These are phyloP conservation scores for Lasaia peninsularis DNA, from an alignment of 1,140 invertebrate genomes.

Conservation along the genomic window DNA sequence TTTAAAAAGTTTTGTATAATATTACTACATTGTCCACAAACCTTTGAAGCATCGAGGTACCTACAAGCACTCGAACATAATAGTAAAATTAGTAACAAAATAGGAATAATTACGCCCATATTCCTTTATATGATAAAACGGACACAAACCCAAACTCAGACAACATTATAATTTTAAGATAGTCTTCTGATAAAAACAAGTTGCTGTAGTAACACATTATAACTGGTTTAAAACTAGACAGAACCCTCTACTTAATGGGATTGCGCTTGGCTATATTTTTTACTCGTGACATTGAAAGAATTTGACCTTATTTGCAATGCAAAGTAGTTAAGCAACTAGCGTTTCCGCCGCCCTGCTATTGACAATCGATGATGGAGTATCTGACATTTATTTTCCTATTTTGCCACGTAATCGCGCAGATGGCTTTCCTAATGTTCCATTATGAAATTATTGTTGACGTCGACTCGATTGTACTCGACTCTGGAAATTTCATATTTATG, in stretches of 20 bases:
- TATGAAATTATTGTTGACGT: not conserved
- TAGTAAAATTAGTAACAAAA: too few species aligned
- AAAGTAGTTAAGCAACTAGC: constrained; percentile 31
- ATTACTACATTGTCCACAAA: too few species aligned
- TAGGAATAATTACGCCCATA: too few species aligned
- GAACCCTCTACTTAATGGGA: not conserved
- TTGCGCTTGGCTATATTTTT: constrained; percentile 28
- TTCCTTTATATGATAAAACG: too few species aligned
- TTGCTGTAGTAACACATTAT: too few species aligned
- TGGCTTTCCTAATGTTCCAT: constrained; percentile 20
- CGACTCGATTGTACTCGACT: not conserved
- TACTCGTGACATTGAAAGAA: constrained; percentile 51
- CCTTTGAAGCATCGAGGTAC: too few species aligned
- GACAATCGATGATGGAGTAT: constrained; percentile 55
- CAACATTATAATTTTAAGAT: too few species aligned
- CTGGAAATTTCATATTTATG: not conserved
- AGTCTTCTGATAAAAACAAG: too few species aligned
- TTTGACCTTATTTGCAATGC: constrained; percentile 50
- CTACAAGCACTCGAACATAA: too few species aligned
- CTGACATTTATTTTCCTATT: constrained; percentile 32
- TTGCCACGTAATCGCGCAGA: constrained; percentile 43
- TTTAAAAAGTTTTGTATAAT: too few species aligned
- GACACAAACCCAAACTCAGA: too few species aligned
- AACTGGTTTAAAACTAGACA: too few species aligned
- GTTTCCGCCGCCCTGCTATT: constrained; percentile 49